These are phyloP conservation scores for Mungos mungo DNA, from an alignment of 2,113 vertebrate species.

Conservation along the genomic window DNA sequence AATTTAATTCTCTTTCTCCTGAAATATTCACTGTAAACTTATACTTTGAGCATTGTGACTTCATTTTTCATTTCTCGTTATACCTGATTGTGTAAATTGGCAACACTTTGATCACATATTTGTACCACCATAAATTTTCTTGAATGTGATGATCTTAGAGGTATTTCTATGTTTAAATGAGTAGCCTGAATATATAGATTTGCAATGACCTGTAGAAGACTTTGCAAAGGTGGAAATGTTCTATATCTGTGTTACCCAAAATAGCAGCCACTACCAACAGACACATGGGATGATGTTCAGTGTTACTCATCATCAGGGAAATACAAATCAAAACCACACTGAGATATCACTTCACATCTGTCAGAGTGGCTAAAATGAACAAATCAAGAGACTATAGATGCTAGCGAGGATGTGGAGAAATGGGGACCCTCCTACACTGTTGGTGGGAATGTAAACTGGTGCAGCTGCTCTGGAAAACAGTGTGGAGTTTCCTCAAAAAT, in stretches of 20 bases:
- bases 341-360: too few relatives aligned
- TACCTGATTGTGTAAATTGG: neutral
- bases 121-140: neutral
- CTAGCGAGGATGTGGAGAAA: too few relatives aligned
- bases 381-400: too few relatives aligned
- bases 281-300: too few relatives aligned
- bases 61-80: constrained; percentile 9
- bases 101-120: neutral
- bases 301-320: too few relatives aligned
- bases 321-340: too few relatives aligned
- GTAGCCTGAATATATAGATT: neutral
- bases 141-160: neutral
- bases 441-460: too few relatives aligned
- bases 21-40: neutral
- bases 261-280: neutral
- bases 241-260: neutral
- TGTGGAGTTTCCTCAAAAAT: too few relatives aligned
- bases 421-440: too few relatives aligned
- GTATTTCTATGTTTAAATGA: neutral
- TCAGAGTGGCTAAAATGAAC: too few relatives aligned
- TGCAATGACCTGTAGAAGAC: neutral
- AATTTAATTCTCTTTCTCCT: neutral
- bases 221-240: neutral
- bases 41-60: neutral
- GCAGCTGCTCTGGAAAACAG: too few relatives aligned